Base-by-base conservation (phyloP, 2,113 vertebrate genomes). In the Aptenodytes forsteri region DNA sequence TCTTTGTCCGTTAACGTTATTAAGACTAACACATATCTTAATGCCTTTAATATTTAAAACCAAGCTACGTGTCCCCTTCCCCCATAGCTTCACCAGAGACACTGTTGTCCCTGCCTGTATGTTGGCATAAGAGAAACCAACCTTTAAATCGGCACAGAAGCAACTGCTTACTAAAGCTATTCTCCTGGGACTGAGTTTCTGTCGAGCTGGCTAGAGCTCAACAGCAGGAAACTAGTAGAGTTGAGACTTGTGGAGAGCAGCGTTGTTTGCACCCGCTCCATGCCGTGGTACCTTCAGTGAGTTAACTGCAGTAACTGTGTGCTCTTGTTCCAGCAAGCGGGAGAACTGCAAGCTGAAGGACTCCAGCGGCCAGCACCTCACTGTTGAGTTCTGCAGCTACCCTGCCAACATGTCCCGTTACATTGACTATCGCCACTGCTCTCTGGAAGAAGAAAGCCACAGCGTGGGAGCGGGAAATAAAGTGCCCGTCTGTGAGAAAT, bases 301-400 rank as follows among this genome's bases (percentile, higher is more conserved):
- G 46, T 76, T 64, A 16, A 23, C 27, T 0, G 2, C 46, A 38
- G 49, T 94, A 50, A 89, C 72, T 7, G 12, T 18, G 10, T 64
- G 2, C 64, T 91, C 34, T 78, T 71, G 16, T 97, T 98, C 30
- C 97, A 99, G 99, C 96, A 99, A 99, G 70, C 96, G 98, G 59
- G 99, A 99, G 83, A 99, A 99, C 91, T 77, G 96, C 95, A 98
- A 97, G 89, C 97, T 97, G 92, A 94, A 90, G 80, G 97, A 97
- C 42, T 95, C 95, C 7, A 95, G 97, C 5, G 59, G 90, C 66
- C 96, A 96, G 56, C 96, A 98, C 69, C 81, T 99, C 42, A 92
- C 59, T 4, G 22, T 99, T 42, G 98, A 99, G 97, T 99, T 99
- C 96, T 99, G 98, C 95, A 98, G 9, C 93, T 99, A 99, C 86